These are phyloP conservation scores for Pardalotus punctatus DNA, from an alignment of 2,113 vertebrate genomes.

Conservation along the genomic window DNA sequence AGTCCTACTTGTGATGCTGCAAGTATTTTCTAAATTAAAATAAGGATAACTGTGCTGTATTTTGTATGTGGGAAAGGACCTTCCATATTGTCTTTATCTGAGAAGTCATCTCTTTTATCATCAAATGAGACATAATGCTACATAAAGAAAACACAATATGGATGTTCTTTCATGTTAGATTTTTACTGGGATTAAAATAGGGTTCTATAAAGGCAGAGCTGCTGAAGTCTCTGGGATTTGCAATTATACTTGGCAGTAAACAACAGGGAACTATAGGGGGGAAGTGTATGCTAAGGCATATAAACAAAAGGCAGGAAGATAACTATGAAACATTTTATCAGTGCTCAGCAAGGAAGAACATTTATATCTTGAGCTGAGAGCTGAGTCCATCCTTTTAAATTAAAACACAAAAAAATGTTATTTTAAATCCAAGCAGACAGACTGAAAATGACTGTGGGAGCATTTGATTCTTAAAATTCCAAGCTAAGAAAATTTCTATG, in stretches of 20 bases:
- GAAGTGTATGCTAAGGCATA: neutral
- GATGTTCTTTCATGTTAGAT: neutral
- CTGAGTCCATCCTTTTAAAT: neutral
- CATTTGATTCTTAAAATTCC: neutral
- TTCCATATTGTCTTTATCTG: neutral
- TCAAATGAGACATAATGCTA: neutral
- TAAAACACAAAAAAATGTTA: neutral
- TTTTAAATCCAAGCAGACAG: neutral
- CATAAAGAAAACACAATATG: neutral
- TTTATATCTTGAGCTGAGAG: neutral
- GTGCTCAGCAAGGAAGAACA: neutral
- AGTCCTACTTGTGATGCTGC: neutral
- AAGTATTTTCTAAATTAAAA: conserved; percentile 4
- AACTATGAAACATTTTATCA: neutral
- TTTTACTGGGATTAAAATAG: neutral
- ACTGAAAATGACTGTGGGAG: neutral
- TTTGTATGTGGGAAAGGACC: neutral
- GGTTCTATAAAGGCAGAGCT: neutral
- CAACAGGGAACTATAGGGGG: neutral
- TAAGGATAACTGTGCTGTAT: neutral
- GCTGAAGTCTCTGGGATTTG: neutral
- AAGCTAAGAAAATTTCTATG: neutral
- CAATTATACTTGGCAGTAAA: neutral
- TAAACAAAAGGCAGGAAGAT: neutral
- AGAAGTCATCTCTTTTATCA: neutral